Evolutionary conservation across 2,797 vertebrate genomes (phyloP), one percentile per base, ranked within the genome.

Genomic region (Argya squamiceps): DNA sequence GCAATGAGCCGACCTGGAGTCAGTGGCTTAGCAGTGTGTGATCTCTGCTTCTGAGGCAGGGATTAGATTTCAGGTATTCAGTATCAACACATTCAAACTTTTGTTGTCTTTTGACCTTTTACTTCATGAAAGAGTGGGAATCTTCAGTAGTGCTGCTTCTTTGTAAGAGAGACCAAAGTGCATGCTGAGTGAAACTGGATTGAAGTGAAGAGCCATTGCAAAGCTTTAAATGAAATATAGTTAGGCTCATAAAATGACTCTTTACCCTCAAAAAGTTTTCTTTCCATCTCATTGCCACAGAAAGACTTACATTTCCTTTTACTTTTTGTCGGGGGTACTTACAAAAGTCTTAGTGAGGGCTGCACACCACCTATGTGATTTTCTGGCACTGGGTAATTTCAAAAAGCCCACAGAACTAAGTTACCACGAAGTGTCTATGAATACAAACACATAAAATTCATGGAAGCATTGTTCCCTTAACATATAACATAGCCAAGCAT

Each of bases 401-500:
- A 92, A 92, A 84, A 39, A 79, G 74, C 36, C 14, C 63, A 47
- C 56, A 69, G 37, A 78, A 30, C 43, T 82, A 84, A 76, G 52
- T 65, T 47, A 68, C 44, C 12, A 22, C 15, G 29, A 94, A 89
- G 14, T 26, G 5, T 47, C 70, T 87, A 73, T 8, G 27, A 94
- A 84, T 43, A 86, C 69, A 92, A 92, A 82, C 52, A 71, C 44
- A 46, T 26, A 83, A 91, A 94, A 92, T 68, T 85, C 27, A 79
- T 70, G 34, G 52, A 69, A 67, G 56, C 49, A 56, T 95, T 87
- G 50, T 92, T 95, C 56, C 37, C 43, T 86, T 93, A 79, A 63
- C 27, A 62, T 52, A 73, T 39, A 90, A 69, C 32, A 76, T 30
- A 82, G 93, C 83, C 92, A 96, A 91, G 60, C 49, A 92, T 93